Evolutionary conservation across 2,113 vertebrate species (phyloP), one percentile per base, ranked within the genome.

Genomic region (Mus spicilegus): DNA sequence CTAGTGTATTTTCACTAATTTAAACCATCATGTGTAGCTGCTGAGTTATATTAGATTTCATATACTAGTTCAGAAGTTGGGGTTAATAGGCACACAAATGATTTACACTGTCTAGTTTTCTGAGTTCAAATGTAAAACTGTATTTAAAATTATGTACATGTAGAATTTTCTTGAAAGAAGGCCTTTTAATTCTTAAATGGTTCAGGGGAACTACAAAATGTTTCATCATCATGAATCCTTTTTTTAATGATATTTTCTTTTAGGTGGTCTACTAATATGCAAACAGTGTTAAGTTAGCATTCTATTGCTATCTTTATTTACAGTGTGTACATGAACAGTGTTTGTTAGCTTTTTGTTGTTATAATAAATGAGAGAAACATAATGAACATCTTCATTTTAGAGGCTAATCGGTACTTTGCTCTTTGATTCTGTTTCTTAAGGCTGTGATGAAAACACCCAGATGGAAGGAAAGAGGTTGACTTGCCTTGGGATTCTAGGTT

Each of bases 291-390:
- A 19, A 54, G 24, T 65, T 67, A 51, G 9, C 42, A 49, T 16
- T 26, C 72, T 72, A 46, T 26, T 56, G 49, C 86, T 54, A 69
- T 72, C 86, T 95, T 93, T 80, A 94, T 84, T 88, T 78, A 73
- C n/a, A 13, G 75, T 42, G 2, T 36, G 0, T 76, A 86, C 6
- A 14, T 73, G 54, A 78, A 39, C 13, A 42, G 58, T 63, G 3
- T 33, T 46, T 28, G 16, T 10, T 67, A 49, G 39, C 30, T 67
- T n/a, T 87, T 72, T 51, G 36, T 28, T 87, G 67, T 33, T 54
- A 36, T 72, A n/a, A n/a, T 70, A 54, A 54, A 36, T 24, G 63
- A 69, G 28, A 87, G 67, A 72, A 70, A 54, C 46, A 70, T 3
- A 67, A n/a, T 20, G n/a, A n/a, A 56, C 7, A 88, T 69, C 56